phyloP scores from a whole-genome alignment of 2,113 vertebrate species.

The Pantherophis guttatus region DNA sequence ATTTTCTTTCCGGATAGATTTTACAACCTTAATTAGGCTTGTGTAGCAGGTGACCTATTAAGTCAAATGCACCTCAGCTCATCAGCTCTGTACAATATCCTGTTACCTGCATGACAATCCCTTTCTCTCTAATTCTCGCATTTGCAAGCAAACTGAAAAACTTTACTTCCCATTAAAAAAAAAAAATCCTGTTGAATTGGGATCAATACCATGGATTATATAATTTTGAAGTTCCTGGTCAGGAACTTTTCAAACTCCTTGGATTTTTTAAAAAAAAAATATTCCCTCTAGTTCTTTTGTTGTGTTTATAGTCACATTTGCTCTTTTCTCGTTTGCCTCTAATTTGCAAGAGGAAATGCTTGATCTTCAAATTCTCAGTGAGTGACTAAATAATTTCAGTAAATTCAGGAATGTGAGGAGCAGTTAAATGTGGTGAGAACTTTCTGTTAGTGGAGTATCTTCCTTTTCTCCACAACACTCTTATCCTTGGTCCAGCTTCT shows the following conservation, averaged over 20 bases:
- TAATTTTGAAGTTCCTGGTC: background rate
- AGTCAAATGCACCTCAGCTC: background rate
- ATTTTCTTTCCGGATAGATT: background rate
- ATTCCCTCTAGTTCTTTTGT: background rate
- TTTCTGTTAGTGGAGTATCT: background rate
- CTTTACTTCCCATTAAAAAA: background rate
- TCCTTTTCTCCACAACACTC: background rate
- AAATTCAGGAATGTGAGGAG: background rate
- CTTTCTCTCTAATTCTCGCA: background rate
- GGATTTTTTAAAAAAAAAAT: background rate
- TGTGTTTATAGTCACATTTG: background rate
- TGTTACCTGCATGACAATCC: background rate
- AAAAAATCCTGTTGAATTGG: background rate
- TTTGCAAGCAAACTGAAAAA: no score
- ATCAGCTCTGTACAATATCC: background rate
- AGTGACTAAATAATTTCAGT: background rate
- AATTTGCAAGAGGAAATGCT: background rate
- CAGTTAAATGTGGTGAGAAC: background rate
- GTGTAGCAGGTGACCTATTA: background rate
- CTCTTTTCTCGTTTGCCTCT: background rate
- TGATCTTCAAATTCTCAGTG: background rate
- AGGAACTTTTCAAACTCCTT: background rate
- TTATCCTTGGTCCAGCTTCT: background rate
- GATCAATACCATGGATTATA: background rate
- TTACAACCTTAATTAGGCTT: background rate